Percentiles rank a stretch among this genome's conserved stretches.
Conservation (phyloP, 2,113 vertebrate species). For the Cyanoderma ruficeps region DNA sequence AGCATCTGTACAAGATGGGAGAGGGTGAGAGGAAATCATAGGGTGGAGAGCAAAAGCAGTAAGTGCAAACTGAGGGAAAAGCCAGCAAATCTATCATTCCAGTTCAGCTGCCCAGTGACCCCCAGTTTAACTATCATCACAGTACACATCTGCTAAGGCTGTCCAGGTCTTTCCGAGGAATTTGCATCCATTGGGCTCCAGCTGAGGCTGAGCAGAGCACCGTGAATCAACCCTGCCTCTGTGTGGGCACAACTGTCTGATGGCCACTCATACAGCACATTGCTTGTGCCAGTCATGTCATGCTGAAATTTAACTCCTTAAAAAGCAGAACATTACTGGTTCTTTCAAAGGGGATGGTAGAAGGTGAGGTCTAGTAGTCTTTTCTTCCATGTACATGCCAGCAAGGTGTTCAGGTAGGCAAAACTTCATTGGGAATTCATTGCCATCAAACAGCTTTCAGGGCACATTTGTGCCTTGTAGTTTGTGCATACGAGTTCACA, state of each 20-base stretch:
- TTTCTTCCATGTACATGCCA: not conserved
- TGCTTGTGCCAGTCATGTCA: rapidly evolving
- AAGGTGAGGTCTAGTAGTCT: not conserved
- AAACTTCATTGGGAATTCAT: not conserved
- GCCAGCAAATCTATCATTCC: not conserved
- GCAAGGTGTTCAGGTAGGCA: not conserved
- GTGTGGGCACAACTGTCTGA: not conserved
- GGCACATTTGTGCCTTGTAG: not conserved
- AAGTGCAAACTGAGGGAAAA: not conserved
- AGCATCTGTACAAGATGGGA: not conserved
- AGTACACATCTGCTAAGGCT: not conserved
- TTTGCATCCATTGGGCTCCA: not conserved
- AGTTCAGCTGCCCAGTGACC: not conserved
- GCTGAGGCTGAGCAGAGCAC: not conserved
- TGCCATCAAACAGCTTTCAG: not conserved
- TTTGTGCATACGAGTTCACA: not conserved
- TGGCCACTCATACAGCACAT: not conserved
- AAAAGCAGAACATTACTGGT: not conserved
- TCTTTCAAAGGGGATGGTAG: not conserved
- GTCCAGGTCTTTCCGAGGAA: not conserved
- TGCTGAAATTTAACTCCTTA: not conserved
- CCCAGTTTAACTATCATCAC: not conserved
- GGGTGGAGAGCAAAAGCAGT: not conserved
- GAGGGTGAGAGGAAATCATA: not conserved
- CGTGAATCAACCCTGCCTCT: too few relatives aligned